These are phyloP conservation scores for Phataginus tricuspis DNA, from an alignment of 2,797 vertebrate genomes.

Conservation along the genomic window DNA sequence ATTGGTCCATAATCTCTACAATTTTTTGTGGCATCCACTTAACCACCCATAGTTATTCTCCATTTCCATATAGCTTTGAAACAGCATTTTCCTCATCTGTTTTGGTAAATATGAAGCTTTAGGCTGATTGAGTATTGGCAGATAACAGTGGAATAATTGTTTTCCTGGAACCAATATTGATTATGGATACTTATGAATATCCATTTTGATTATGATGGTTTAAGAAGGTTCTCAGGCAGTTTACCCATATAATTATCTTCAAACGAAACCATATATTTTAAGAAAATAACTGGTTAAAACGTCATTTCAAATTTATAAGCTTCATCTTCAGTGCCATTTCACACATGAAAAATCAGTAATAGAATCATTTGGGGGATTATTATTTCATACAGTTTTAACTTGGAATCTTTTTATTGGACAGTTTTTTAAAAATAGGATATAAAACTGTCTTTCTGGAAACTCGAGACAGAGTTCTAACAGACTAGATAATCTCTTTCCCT, in stretches of 20 bases:
- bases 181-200: background rate
- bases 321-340: conserved; percentile 60
- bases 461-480: background rate
- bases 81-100: background rate
- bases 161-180: background rate
- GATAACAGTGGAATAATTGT: background rate
- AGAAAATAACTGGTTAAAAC: conserved; percentile 59
- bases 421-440: conserved; percentile 51
- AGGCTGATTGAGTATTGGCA: background rate
- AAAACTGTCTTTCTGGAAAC: conserved; percentile 47
- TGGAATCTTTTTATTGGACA: conserved; percentile 40
- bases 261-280: conserved; percentile 62
- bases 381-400: conserved; percentile 69
- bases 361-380: conserved; percentile 64
- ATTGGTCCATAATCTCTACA: background rate
- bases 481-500: background rate
- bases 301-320: conserved; percentile 67
- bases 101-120: background rate
- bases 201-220: background rate
- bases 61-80: background rate
- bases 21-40: background rate
- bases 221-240: conserved; percentile 16
- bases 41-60: background rate
- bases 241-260: conserved; percentile 50
- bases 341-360: conserved; percentile 74